phyloP scores from a whole-genome alignment of 2,888 invertebrate genomes.

The Cylloceria caligata region DNA sequence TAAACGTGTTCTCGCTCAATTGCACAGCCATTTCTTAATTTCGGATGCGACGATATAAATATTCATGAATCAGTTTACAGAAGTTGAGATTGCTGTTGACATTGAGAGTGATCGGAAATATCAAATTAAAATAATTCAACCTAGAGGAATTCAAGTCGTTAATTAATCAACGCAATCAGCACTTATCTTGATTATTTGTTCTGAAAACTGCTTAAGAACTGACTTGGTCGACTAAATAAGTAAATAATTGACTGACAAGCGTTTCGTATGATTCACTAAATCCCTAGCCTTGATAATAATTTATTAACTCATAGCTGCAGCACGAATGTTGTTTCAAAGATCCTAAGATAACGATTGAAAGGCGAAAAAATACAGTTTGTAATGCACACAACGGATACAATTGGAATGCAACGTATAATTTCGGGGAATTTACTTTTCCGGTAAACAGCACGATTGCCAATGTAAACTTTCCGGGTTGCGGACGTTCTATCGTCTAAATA shows the following conservation, averaged over 20 bases:
- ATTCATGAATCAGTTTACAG: constrained; percentile 14
- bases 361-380: constrained; percentile 3
- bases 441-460: constrained; percentile 61
- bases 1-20: not conserved
- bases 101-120: not conserved
- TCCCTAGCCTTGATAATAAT: not conserved
- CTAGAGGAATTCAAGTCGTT: not conserved
- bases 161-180: constrained; percentile 6
- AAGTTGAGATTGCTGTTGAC: not conserved
- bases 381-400: constrained; percentile 5
- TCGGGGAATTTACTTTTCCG: constrained; percentile 21
- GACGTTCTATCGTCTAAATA: constrained; percentile 13
- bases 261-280: not conserved
- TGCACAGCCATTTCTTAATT: constrained; percentile 8
- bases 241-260: not conserved
- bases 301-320: not conserved
- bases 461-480: constrained; percentile 58
- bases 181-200: constrained; percentile 15
- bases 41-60: constrained; percentile 2
- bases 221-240: not conserved
- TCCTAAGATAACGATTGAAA: not conserved
- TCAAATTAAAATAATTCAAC: not conserved
- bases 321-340: not conserved
- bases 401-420: constrained; percentile 26
- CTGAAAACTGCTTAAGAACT: not conserved